Evolutionary conservation across 2,113 vertebrate genomes (phyloP), one percentile per base, ranked within the genome.

Genomic region (Microtus oregoni): DNA sequence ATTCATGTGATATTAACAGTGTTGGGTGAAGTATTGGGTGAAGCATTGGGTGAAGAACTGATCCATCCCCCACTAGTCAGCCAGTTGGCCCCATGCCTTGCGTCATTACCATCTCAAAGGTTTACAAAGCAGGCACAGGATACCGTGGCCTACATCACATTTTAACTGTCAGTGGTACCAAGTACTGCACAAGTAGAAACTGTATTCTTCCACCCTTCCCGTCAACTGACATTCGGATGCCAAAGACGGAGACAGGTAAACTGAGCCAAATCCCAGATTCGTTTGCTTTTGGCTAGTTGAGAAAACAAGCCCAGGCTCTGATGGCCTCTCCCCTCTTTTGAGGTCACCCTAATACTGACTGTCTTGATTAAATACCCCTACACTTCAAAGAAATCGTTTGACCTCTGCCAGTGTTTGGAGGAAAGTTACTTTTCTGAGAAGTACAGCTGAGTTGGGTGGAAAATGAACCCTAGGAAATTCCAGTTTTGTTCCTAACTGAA

Each of bases 191-290:
- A 15, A 68, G 4, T 11, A 11, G 55, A 41, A 20, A 58, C 26
- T 38, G 20, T 28, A 4, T 6, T 52, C 61, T 44, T 76, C 5
- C 1, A 2, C 28, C 35, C 0, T 44, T 63, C 1, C 2, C 2
- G 2, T 86, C 58, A 17, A 10, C 2, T 6, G 30, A 35, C 5
- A 35, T 22, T 24, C 6, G 11, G 22, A 55, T 17, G 61, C 63
- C 30, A 0, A 72, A 38, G 41, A n/a, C 17, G 4, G 15, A 72
- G 50, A 5, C 50, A 35, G 30, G 52, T 24, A 61, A 95, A 32
- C 11, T 15, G 7, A 72, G 19, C 47, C 86, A 73, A 72, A 70
- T 28, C 8, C 20, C 15, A 75, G 3, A 5, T 58, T 12, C 50
- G 15, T 81, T 89, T 47, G 70, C 55, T 35, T 14, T 7, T 24